These are phyloP conservation scores for Encarsia formosa DNA, from an alignment of 2,888 invertebrate genomes.

Conservation along the genomic window DNA sequence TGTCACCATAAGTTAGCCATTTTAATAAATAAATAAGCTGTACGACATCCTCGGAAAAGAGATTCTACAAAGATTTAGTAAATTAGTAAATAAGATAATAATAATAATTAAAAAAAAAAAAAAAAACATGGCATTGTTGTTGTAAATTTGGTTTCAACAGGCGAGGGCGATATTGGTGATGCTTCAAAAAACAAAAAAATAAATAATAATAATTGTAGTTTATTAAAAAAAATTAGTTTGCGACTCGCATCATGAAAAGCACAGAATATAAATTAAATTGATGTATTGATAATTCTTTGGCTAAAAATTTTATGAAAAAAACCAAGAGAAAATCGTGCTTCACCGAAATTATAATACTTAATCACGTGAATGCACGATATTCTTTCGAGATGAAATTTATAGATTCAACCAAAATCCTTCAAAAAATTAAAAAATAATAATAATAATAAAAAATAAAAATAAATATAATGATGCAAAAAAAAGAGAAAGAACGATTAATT, in stretches of 20 bases:
- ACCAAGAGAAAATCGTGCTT: slow-evolving; percentile 8
- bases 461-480: slow-evolving; percentile 1
- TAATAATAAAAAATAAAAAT: neutral
- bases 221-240: neutral
- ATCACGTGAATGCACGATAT: slow-evolving; percentile 10
- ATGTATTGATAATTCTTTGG: slow-evolving; percentile 16
- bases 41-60: slow-evolving; percentile 31
- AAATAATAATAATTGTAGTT: neutral
- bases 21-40: slow-evolving; percentile 36
- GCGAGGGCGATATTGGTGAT: slow-evolving; percentile 35
- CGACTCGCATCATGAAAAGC: neutral
- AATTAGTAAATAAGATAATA: slow-evolving; percentile 36
- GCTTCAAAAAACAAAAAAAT: neutral
- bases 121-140: slow-evolving; percentile 32
- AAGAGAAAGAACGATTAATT: slow-evolving; percentile 16
- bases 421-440: neutral
- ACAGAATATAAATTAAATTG: neutral
- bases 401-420: neutral
- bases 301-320: slow-evolving; percentile 9
- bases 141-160: slow-evolving; percentile 40
- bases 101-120: slow-evolving; percentile 38
- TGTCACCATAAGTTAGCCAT: slow-evolving; percentile 37
- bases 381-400: slow-evolving; percentile 12
- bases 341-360: slow-evolving; percentile 1
- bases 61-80: slow-evolving; percentile 33